Percentiles rank a stretch among this genome's conserved stretches.
phyloP scores from a whole-genome alignment of 2,888 invertebrate genomes.

The Trimorus sp. region DNA sequence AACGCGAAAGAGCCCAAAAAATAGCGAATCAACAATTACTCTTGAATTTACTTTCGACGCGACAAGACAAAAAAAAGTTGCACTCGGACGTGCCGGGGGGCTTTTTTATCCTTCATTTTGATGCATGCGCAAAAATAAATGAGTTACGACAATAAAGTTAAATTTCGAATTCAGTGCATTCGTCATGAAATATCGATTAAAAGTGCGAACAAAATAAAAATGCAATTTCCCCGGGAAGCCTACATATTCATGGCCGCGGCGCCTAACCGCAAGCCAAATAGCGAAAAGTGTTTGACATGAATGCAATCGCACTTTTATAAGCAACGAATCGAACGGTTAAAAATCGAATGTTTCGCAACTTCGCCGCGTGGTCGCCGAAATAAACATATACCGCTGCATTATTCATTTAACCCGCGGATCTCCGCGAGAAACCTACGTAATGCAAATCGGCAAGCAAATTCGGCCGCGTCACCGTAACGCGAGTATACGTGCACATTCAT shows the following conservation, averaged over 20 bases:
- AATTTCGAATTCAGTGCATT: conserved; percentile 39
- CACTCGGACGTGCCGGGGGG: not conserved
- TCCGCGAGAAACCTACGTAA: conserved; percentile 40
- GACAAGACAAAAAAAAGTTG: conserved; percentile 11
- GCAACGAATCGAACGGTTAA: conserved; percentile 34
- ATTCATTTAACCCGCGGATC: conserved; percentile 49
- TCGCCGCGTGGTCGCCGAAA: conserved; percentile 20
- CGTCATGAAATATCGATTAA: conserved; percentile 57
- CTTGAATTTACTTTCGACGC: conserved; percentile 35
- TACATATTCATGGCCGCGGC: conserved; percentile 30
- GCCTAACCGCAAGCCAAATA: conserved; percentile 40
- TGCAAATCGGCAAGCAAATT: conserved; percentile 30
- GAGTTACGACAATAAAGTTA: conserved; percentile 42
- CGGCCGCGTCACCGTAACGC: conserved; percentile 1
- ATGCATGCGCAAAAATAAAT: conserved; percentile 36
- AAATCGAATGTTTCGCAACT: conserved; percentile 43
- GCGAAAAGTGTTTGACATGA: conserved; percentile 40
- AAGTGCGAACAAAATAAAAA: conserved; percentile 46
- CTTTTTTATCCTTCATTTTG: conserved; percentile 17
- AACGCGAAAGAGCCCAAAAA: conserved; percentile 2
- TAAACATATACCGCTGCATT: conserved; percentile 58
- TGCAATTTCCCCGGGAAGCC: conserved; percentile 21
- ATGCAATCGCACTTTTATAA: conserved; percentile 51
- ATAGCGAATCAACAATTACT: conserved; percentile 35
- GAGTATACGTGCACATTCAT: conserved; percentile 43